Evolutionary conservation across 1,140 invertebrate genomes (phyloP).

Genomic region (Anoplolepis gracilipes): DNA sequence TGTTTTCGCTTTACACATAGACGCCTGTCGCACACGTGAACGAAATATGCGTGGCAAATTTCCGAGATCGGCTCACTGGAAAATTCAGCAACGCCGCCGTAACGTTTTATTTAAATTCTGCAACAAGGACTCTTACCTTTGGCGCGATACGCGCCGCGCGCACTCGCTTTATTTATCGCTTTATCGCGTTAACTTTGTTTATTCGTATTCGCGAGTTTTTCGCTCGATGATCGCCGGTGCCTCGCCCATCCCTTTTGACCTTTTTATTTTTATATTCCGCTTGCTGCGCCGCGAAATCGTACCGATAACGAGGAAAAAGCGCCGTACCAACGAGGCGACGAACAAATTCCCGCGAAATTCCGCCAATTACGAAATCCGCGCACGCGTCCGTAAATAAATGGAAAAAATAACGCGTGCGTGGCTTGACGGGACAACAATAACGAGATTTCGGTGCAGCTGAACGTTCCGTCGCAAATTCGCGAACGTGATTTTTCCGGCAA

Average conservation of each 20-base stretch:
- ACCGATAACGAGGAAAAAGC: constrained; percentile 51
- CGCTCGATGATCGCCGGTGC: constrained; percentile 31
- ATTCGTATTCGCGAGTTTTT: constrained; percentile 16
- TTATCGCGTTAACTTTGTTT: constrained; percentile 53
- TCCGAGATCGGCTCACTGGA: constrained; percentile 14
- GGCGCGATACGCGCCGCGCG: constrained; percentile 2
- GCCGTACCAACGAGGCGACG: constrained; percentile 19
- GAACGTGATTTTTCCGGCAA: constrained; percentile 23
- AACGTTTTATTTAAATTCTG: constrained; percentile 25
- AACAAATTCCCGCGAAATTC: constrained; percentile 44
- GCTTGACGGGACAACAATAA: constrained; percentile 37
- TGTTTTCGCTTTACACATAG: constrained; percentile 30
- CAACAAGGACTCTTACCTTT: neutral
- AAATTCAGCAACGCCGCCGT: constrained; percentile 20
- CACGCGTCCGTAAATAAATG: constrained; percentile 49
- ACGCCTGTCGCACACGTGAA: constrained; percentile 10
- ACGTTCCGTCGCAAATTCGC: constrained; percentile 18
- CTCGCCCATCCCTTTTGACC: constrained; percentile 3
- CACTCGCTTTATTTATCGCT: constrained; percentile 38
- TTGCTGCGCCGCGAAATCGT: constrained; percentile 33
- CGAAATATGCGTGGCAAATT: constrained; percentile 28
- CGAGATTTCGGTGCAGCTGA: constrained; percentile 30
- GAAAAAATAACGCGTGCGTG: constrained; percentile 26
- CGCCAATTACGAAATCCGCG: constrained; percentile 50
- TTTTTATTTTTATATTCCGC: constrained; percentile 48